A percentile compares a stretch with the other conserved stretches of the same genome.
Conservation (phyloP, 1,140 invertebrate genomes). For the Gryllus bimaculatus region DNA sequence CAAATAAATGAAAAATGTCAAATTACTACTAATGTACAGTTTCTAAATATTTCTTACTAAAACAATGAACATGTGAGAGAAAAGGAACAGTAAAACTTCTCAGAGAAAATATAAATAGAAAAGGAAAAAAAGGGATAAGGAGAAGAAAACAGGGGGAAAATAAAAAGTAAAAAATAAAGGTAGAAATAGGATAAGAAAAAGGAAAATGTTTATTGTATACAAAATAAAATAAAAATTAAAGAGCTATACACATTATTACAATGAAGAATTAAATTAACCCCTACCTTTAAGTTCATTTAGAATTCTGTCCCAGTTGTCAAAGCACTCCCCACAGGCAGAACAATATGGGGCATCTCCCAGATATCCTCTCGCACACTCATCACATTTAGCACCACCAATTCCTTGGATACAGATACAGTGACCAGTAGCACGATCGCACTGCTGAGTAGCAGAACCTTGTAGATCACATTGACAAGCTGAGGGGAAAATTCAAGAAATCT, state of each 20-base stretch:
- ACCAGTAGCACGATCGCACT: constrained; percentile 80
- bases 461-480: constrained; percentile 79
- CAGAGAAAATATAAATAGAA: no score
- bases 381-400: constrained; percentile 92
- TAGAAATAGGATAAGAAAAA: no score
- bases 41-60: neutral
- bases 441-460: constrained; percentile 71
- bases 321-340: constrained; percentile 94
- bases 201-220: no score
- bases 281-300: constrained; percentile 59
- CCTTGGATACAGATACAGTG: constrained; percentile 81
- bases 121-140: no score
- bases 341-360: constrained; percentile 84
- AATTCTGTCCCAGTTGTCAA: constrained; percentile 95
- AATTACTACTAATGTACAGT: neutral
- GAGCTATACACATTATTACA: no score
- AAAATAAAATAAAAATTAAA: no score
- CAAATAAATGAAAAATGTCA: neutral
- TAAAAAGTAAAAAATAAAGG: no score
- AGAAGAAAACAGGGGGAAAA: no score
- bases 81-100: no score
- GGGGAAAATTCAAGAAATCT: constrained; percentile 21
- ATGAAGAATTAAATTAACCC: neutral
- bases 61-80: no score
- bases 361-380: constrained; percentile 89